These are phyloP conservation scores for Zosterops hypoxanthus DNA, from an alignment of 2,113 vertebrate species.

Conservation along the genomic window DNA sequence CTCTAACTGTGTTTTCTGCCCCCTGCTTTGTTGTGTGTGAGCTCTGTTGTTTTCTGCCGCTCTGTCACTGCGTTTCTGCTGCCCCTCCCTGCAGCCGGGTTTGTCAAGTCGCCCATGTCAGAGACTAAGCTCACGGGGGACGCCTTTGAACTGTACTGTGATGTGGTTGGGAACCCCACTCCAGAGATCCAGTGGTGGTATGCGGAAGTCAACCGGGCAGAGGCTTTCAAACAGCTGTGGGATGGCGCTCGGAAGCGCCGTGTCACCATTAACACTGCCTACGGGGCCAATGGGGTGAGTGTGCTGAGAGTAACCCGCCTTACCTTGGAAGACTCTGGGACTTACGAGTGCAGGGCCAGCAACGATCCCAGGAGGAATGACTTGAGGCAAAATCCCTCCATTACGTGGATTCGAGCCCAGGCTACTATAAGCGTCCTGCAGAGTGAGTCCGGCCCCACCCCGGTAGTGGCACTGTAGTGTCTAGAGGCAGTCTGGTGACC, in stretches of 20 bases:
- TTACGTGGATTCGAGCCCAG: constrained; percentile 99
- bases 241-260: constrained; percentile 93
- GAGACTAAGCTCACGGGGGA: constrained; percentile 99
- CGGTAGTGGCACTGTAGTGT: constrained; percentile 84
- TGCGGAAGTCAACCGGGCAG: constrained; percentile 94
- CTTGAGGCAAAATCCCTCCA: constrained; percentile 96
- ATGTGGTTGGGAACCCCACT: constrained; percentile 95
- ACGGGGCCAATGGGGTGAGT: constrained; percentile 94
- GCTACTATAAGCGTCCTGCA: constrained; percentile 98
- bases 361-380: constrained; percentile 98
- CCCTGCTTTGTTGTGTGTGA: constrained; percentile 75
- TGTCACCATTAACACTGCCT: constrained; percentile 95
- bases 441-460: constrained; percentile 90
- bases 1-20: constrained; percentile 74
- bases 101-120: constrained; percentile 99
- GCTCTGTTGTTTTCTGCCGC: constrained; percentile 69
- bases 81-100: constrained; percentile 95
- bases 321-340: constrained; percentile 96
- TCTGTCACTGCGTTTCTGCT: constrained; percentile 82
- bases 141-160: constrained; percentile 99
- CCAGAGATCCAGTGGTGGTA: constrained; percentile 99
- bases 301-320: constrained; percentile 95
- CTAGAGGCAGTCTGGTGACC: constrained; percentile 83
- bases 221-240: constrained; percentile 99
- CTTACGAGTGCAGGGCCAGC: constrained; percentile 99